Evolutionary conservation across 1,140 invertebrate species (phyloP), one percentile per base, ranked within the genome.

Genomic region (Lasaia peninsularis): DNA sequence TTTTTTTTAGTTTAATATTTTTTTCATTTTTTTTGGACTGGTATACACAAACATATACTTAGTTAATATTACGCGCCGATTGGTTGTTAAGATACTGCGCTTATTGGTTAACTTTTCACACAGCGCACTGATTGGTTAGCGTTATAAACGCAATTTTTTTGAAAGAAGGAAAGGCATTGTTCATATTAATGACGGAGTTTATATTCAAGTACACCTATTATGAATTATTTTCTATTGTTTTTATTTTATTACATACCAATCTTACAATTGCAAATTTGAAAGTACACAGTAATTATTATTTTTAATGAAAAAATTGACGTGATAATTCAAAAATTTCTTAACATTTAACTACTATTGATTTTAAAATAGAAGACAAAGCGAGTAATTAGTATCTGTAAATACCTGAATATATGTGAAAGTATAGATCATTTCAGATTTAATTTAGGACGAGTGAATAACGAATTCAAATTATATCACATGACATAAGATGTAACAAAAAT

Each of bases 241-340:
- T 6, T 28, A 28, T 28, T 28, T 28, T 28, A 28, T 28, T 28
- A 28, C 5, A 28, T 14, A 44, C 16, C 40, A 11, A 44, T 14
- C 40, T 44, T 20, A 8, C 40, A 44, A 18, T 10, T 18, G 18
- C 16, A 44, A 16, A 18, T 18, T 10, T 44, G 5, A 16, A 20
- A 20, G 40, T 18, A 44, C 11, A 20, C 40, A 11, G 18, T 10
- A 44, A 16, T 44, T 40, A 44, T 44, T 44, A 44, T 20, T 20
- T 44, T 21, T 18, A 18, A 44, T 44, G 11, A 44, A 44, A 10
- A 37, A 44, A 44, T 44, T 44, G 40, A 44, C 40, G 11, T 44
- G 2, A 44, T 5, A 44, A 44, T 20, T 10, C 18, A 18, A 44
- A 8, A 20, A 44, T 8, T 44, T 44, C 40, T 44, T 20, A 44